Conservation (phyloP, 2,797 vertebrate genomes). For the Pseudochirops corinnae region DNA sequence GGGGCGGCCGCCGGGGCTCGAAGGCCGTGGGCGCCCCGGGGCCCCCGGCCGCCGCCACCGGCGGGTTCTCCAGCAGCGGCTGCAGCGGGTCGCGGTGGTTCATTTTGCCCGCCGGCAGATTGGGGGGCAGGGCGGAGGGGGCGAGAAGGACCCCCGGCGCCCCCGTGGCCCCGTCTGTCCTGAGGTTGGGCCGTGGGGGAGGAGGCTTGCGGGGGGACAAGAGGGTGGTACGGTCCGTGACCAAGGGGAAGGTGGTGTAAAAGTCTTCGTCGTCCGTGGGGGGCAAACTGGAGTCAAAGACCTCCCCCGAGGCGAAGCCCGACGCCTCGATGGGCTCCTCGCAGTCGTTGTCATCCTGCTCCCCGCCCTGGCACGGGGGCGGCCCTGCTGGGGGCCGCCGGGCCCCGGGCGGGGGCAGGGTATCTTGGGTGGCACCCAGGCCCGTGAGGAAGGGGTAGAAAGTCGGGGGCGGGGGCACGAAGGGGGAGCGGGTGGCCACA, state of each 20-base stretch:
- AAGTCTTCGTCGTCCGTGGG: conserved; percentile 98
- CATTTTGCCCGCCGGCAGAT: conserved; percentile 96
- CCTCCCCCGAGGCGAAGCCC: conserved; percentile 95
- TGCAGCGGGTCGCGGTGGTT: conserved; percentile 93
- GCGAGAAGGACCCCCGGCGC: conserved; percentile 85
- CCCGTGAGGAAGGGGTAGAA: conserved; percentile 93
- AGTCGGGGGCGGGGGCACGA: conserved; percentile 94
- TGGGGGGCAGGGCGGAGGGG: conserved; percentile 83
- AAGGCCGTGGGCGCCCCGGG: conserved; percentile 87
- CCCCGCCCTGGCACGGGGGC: conserved; percentile 78
- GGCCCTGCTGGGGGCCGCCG: conserved; percentile 83
- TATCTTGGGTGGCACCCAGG: conserved; percentile 95
- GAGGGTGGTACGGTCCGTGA: conserved; percentile 96
- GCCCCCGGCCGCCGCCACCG: conserved; percentile 82
- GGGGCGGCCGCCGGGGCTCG: conserved; percentile 86
- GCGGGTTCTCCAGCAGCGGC: conserved; percentile 82
- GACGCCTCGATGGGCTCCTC: conserved; percentile 95
- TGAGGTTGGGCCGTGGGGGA: conserved; percentile 86
- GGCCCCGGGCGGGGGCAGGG: conserved; percentile 89
- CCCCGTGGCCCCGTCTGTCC: conserved; percentile 82
- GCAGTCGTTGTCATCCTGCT: conserved; percentile 94
- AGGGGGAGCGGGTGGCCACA: conserved; percentile 94
- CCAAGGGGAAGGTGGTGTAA: conserved; percentile 93
- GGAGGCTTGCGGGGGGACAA: conserved; percentile 87
- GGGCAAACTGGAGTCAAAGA: conserved; percentile 89